Percentiles rank a stretch among this genome's conserved stretches.
Conservation (phyloP, 2,888 invertebrate genomes). For the Mesorhabditis belari region DNA sequence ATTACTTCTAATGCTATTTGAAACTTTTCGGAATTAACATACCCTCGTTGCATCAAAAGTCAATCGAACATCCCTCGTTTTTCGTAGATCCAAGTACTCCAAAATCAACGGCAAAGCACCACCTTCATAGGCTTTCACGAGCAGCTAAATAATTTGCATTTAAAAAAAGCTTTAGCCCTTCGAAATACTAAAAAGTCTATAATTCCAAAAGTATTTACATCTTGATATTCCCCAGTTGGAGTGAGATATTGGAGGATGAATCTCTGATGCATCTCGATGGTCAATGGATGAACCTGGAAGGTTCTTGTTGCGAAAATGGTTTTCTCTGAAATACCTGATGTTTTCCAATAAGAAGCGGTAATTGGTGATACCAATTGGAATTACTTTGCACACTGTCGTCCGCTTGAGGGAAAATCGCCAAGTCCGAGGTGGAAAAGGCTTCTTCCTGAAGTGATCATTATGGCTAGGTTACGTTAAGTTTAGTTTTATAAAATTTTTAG, state of each 20-base stretch:
- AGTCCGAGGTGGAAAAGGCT: too few relatives aligned
- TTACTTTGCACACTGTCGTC: conserved; percentile 14
- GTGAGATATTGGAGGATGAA: conserved; percentile 86
- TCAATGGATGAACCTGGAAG: conserved; percentile 67
- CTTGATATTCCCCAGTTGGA: conserved; percentile 95
- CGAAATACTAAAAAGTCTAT: too few relatives aligned
- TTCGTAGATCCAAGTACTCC: conserved; percentile 78
- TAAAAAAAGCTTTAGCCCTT: too few relatives aligned
- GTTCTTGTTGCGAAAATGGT: not conserved
- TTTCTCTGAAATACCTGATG: conserved; percentile 62
- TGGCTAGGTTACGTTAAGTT: too few relatives aligned
- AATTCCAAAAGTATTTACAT: conserved; percentile 29
- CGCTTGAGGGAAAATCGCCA: not conserved
- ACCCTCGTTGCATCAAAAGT: conserved; percentile 85
- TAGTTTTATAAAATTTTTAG: too few relatives aligned
- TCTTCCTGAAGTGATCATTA: not conserved
- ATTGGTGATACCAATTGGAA: conserved; percentile 81
- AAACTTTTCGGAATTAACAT: conserved; percentile 8
- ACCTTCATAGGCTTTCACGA: conserved; percentile 80
- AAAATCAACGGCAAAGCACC: conserved; percentile 82
- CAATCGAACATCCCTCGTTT: conserved; percentile 79
- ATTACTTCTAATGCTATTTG: too few relatives aligned
- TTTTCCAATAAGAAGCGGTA: conserved; percentile 78
- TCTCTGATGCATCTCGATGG: conserved; percentile 80
- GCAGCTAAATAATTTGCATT: conserved; percentile 65